These are phyloP conservation scores for Beroe forskalii DNA, from an alignment of 37 sponge, comb jelly and placozoan genomes.

Conservation along the genomic window DNA sequence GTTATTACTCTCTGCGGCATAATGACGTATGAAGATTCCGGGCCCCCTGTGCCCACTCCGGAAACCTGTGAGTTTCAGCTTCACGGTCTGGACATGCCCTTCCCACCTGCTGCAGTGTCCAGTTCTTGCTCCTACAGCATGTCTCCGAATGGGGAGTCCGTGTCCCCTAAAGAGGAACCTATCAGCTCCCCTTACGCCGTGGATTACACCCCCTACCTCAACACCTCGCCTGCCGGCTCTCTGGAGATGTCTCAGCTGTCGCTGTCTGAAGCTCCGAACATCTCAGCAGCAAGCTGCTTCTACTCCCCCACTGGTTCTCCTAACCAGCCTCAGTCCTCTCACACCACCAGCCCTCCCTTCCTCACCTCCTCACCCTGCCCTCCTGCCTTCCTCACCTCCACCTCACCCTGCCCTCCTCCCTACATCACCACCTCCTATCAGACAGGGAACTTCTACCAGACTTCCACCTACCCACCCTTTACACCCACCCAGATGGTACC, in stretches of 20 bases:
- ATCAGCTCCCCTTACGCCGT: too few species aligned
- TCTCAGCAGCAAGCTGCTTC: neutral
- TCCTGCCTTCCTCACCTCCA: neutral
- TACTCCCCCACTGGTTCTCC: neutral
- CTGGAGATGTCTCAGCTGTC: neutral
- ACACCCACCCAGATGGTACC: too few species aligned
- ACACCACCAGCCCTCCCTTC: neutral
- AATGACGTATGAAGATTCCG: too few species aligned
- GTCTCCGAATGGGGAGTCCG: too few species aligned
- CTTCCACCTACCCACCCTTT: neutral
- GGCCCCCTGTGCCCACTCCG: too few species aligned
- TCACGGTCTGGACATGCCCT: too few species aligned
- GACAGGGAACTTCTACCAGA: neutral
- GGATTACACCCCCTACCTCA: too few species aligned
- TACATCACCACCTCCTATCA: neutral
- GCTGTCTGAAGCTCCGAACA: neutral
- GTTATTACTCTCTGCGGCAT: too few species aligned
- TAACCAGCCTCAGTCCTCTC: neutral
- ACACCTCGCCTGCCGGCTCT: too few species aligned
- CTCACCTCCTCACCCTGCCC: neutral
- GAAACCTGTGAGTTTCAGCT: too few species aligned
- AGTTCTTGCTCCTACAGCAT: neutral
- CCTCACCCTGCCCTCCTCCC: neutral
- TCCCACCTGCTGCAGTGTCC: too few species aligned
- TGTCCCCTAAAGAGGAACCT: too few species aligned